These are phyloP conservation scores for Scopus umbretta DNA, from an alignment of 2,113 vertebrate species.

Conservation along the genomic window DNA sequence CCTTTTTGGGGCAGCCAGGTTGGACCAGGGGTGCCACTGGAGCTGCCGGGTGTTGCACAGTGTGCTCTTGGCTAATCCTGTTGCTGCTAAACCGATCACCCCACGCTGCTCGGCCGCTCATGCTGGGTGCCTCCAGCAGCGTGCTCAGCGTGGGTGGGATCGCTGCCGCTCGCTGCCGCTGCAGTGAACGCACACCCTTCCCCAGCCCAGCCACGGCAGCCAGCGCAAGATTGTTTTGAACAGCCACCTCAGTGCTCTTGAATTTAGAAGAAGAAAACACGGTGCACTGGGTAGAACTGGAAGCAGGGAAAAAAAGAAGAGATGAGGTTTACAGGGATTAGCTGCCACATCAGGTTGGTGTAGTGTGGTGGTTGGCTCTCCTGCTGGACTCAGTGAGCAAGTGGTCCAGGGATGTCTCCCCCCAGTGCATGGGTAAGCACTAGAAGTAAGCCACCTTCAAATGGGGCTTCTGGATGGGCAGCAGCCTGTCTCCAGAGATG, in stretches of 20 bases:
- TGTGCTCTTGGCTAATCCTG: neutral
- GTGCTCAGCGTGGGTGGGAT: rapidly evolving
- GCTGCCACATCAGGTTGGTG: neutral
- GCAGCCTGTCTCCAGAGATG: neutral
- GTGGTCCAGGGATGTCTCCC: too few relatives aligned
- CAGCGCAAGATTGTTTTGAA: rapidly evolving
- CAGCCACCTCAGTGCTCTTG: neutral
- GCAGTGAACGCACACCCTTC: rapidly evolving
- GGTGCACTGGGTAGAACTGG: neutral
- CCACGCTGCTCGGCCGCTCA: neutral
- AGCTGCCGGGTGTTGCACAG: rapidly evolving
- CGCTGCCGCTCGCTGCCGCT: rapidly evolving
- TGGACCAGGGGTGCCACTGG: neutral
- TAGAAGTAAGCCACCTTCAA: neutral
- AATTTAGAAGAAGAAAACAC: neutral
- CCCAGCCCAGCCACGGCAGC: neutral
- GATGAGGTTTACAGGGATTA: neutral
- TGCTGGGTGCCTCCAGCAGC: rapidly evolving
- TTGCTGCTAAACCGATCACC: neutral
- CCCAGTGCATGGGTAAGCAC: neutral
- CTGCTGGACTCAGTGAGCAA: neutral
- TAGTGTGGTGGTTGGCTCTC: neutral
- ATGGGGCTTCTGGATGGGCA: rapidly evolving
- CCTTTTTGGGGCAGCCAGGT: neutral
- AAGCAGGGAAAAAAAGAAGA: neutral